Evolutionary conservation across 2,888 invertebrate species (phyloP), one percentile per base, ranked within the genome.

Genomic region (Cyrtodaria siliqua): DNA sequence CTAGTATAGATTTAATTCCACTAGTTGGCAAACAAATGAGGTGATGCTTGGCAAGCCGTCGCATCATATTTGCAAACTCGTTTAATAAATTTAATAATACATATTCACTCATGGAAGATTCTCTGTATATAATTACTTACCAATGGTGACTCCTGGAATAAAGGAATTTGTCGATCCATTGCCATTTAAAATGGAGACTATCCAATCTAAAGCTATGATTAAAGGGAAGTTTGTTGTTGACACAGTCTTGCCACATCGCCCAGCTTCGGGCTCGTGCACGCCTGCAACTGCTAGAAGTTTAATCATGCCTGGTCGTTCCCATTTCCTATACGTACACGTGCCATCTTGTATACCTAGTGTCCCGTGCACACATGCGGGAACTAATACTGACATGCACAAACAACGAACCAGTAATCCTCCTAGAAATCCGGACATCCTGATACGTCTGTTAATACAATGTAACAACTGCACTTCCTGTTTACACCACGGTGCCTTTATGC

Each of bases 201-300:
- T 55, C 67, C 71, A 80, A n/a, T 80, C 76, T 24, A 80, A 26
- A 2, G 70, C 76, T 14, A 67, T 56, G 6, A 77, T 8, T 12
- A 67, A 44, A 1, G 73, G 61, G 29, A 69, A 33, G 29, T 44
- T 63, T 18, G 62, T 18, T n/a, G 23, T 42, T 12, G 80, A 80
- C n/a, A 53, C 18, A 12, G 4, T 33, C 12, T 40, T 24, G 9
- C 70, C 70, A 55, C 79, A 80, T n/a, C 27, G 38, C n/a, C 76
- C 80, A 2, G 27, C 50, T 12, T 55, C 47, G 4, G 47, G 42
- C 18, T 62, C 67, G 29, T 70, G 76, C 50, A 80, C 61, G n/a
- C 70, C 80, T 29, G 73, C 76, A 20, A 77, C 24, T 50, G 77
- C 70, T 2, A 73, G 62, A 12, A 73, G 26, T 44, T 67, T 76